phyloP scores from a whole-genome alignment of 2,113 vertebrate genomes.

The Cranoglanis bouderius region DNA sequence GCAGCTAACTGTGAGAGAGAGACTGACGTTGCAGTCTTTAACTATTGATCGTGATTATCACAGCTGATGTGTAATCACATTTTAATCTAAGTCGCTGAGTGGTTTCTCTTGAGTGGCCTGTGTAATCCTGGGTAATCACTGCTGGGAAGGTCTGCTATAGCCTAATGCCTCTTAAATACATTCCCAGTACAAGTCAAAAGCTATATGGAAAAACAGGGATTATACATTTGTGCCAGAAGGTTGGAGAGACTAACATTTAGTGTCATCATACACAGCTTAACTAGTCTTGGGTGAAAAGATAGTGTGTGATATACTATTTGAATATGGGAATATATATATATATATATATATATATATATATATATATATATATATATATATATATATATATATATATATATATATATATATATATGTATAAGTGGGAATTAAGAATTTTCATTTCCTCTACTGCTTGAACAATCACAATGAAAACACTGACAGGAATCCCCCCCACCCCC shows the following conservation, averaged over 20 bases:
- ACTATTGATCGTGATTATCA: constrained; percentile 35
- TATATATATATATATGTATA: no score
- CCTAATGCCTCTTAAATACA: constrained; percentile 30
- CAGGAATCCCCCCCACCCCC: not conserved
- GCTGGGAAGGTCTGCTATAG: not conserved
- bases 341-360: not conserved
- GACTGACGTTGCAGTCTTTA: constrained; percentile 18
- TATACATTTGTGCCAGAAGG: not conserved
- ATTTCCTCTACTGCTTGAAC: not conserved
- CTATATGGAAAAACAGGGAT: not conserved
- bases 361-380: no score
- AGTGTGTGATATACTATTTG: not conserved
- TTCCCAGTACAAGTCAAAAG: constrained; percentile 29
- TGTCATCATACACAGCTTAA: not conserved
- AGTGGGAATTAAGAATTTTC: not conserved
- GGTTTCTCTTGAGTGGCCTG: constrained; percentile 28
- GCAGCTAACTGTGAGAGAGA: not conserved
- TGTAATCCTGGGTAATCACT: constrained; percentile 43
- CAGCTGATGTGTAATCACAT: constrained; percentile 35
- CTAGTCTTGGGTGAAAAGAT: not conserved
- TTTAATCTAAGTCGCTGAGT: constrained; percentile 29
- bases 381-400: not conserved
- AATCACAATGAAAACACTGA: not conserved
- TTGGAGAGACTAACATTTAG: not conserved
- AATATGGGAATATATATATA: not conserved